Base-by-base conservation (phyloP, 2,113 vertebrate species). In the Erythrocebus patas region DNA sequence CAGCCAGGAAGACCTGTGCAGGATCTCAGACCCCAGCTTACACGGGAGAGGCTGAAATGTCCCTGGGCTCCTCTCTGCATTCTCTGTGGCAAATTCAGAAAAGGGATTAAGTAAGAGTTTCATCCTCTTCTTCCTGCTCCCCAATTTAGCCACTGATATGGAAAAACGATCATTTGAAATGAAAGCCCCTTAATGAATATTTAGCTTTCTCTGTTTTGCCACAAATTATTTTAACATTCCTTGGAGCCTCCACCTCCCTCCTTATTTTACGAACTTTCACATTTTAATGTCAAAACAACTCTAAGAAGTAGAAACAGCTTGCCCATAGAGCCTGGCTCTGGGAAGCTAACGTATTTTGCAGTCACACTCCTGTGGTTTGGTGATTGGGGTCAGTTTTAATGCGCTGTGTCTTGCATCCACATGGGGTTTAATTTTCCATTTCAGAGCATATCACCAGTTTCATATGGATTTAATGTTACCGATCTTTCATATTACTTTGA, bases 251-350 rank as follows among this genome's bases (percentile, higher is more conserved):
- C 94, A 91, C 79, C 2, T 38, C 6, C 13, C 89, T 81, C n/a
- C 94, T 98, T 98, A 96, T 98, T 98, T 98, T 98, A 97, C 96
- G 86, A 96, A 96, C 85, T 94, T 96, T 97, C 8, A 57, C 92
- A 98, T 97, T 98, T 97, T 97, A 95, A 93, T 96, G 96, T 98
- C 97, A 98, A 98, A 99, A 98, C 97, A 98, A 96, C 92, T 97
- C 92, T 13, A 98, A 57, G 23, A 97, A 95, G 61, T 95, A 96
- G 96, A 98, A 98, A 98, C 93, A 98, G 91, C 96, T 94, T 2
- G 70, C 93, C 96, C 95, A 66, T 48, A 95, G 83, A 96, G 79
- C 68, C 45, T 48, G 72, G 79, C 90, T 96, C 68, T 55, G 96
- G 93, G 97, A 90, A 96, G 91, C 78, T 98, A 82, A 97, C 89